These are phyloP conservation scores for Morone chrysops DNA, from an alignment of 2,113 vertebrate genomes.

Conservation along the genomic window DNA sequence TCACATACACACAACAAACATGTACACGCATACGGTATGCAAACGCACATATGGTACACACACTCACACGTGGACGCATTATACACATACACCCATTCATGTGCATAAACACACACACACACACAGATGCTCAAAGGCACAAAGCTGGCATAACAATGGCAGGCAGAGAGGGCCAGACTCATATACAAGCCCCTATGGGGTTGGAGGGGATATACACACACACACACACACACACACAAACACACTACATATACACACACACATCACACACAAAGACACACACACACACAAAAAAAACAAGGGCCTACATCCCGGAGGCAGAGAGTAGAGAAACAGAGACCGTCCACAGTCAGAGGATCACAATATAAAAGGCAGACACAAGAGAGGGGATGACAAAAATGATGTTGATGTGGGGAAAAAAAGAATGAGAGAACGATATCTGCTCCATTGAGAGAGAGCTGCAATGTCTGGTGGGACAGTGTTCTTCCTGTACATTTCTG, in stretches of 20 bases:
- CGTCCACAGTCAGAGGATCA: conserved; percentile 59
- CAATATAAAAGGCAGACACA: conserved; percentile 61
- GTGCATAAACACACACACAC: conserved; percentile 22
- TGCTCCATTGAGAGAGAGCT: conserved; percentile 34
- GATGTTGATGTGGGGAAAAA: conserved; percentile 51
- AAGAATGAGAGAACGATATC: conserved; percentile 27
- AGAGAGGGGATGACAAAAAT: conserved; percentile 65
- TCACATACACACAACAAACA: conserved; percentile 46
- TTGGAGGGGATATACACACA: conserved; percentile 50
- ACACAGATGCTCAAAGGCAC: conserved; percentile 69
- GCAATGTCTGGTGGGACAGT: conserved; percentile 32
- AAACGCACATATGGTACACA: conserved; percentile 15
- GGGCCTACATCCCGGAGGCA: conserved; percentile 59
- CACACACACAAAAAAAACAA: conserved; percentile 18
- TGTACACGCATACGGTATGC: conserved; percentile 28
- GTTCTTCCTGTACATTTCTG: conserved; percentile 41
- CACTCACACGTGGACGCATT: not conserved
- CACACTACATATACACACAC: conserved; percentile 19
- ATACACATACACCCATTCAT: conserved; percentile 8
- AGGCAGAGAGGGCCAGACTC: conserved; percentile 67
- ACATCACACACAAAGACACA: conserved; percentile 19
- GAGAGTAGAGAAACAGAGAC: conserved; percentile 36
- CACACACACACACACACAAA: conserved; percentile 19
- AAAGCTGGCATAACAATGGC: conserved; percentile 73
- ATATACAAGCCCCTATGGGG: conserved; percentile 65